A percentile compares a stretch with the other conserved stretches of the same genome.
These are phyloP conservation scores for Telmatochromis sp. DNA, from an alignment of 2,113 vertebrate species.

Conservation along the genomic window DNA sequence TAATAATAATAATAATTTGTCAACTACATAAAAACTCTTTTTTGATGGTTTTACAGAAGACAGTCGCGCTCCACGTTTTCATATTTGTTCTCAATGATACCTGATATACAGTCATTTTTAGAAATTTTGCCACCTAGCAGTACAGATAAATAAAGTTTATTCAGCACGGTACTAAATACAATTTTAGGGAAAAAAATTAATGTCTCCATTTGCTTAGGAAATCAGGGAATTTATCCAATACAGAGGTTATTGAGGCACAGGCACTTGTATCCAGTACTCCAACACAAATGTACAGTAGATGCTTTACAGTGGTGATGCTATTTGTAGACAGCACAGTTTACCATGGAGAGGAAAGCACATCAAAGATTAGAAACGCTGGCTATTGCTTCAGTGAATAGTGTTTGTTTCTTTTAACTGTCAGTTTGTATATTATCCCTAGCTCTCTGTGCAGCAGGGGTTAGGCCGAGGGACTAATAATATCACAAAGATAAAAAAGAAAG, in stretches of 20 bases:
- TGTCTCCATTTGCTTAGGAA: not conserved
- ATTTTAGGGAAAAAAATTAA: not conserved
- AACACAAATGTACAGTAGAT: not conserved
- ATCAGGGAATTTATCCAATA: not conserved
- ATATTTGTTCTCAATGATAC: not conserved
- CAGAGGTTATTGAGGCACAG: not conserved
- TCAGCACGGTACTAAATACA: not conserved
- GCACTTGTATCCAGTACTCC: not conserved
- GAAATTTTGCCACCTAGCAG: not conserved
- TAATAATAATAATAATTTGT: not conserved
- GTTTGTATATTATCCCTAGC: not conserved
- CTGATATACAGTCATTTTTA: not conserved
- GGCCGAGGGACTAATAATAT: not conserved
- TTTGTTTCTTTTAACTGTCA: not conserved
- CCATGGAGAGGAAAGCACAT: not conserved
- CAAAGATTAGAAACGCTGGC: not conserved
- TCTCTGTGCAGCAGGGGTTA: not conserved
- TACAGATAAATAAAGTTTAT: not conserved
- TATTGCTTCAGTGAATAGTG: not conserved
- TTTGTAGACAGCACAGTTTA: not conserved
- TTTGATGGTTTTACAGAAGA: not conserved
- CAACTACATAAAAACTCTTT: not conserved
- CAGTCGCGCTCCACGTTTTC: rapidly evolving
- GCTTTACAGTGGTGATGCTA: not conserved
- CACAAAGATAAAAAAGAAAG: not conserved